Conservation (phyloP, 2,888 invertebrate species). For the Chrysolina haemoptera region DNA sequence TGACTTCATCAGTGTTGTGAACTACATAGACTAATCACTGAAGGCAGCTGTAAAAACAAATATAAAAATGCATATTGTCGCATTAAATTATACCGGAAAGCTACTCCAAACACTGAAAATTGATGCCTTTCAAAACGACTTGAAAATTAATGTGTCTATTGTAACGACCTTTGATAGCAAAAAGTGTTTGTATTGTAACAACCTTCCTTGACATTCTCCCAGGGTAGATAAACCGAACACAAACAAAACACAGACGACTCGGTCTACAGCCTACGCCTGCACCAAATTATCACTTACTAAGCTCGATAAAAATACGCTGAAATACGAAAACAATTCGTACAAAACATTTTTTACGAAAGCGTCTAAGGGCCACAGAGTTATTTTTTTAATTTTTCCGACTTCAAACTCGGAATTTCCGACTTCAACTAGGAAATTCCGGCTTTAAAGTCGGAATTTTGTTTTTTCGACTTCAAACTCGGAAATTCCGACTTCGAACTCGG, state of each 20-base stretch:
- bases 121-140: background rate
- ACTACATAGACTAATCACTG: background rate
- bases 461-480: too few species aligned
- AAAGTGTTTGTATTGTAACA: conserved; percentile 16
- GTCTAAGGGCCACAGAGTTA: too few species aligned
- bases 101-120: background rate
- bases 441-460: too few species aligned
- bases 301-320: background rate
- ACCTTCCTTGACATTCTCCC: conserved; percentile 14
- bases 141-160: background rate
- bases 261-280: conserved; percentile 1
- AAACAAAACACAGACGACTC: conserved; percentile 14
- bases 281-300: background rate
- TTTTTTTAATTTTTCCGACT: too few species aligned
- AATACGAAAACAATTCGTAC: background rate
- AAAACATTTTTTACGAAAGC: background rate
- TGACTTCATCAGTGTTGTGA: too few species aligned
- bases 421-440: too few species aligned
- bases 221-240: conserved; percentile 6
- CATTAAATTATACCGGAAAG: background rate
- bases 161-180: background rate
- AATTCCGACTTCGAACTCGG: too few species aligned
- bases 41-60: background rate
- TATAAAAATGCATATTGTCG: background rate
- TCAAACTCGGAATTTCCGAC: too few species aligned